These are phyloP conservation scores for Drosophila persimilis DNA, from an alignment of 1,140 invertebrate species.

Conservation along the genomic window DNA sequence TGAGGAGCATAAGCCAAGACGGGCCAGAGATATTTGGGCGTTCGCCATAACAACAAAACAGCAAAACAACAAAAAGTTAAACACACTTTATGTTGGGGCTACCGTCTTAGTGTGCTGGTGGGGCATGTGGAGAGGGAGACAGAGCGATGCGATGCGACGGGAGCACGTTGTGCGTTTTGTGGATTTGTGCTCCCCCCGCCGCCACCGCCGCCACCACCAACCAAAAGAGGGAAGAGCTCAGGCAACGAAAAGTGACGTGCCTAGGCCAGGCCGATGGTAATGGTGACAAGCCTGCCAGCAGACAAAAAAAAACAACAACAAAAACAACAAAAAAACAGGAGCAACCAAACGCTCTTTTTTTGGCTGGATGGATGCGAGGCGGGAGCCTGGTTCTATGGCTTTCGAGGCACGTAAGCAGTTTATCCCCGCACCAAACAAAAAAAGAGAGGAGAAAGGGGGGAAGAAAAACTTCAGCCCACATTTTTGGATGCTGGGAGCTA, in stretches of 20 bases:
- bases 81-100: slow-evolving; percentile 73
- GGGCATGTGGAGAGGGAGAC: slow-evolving; percentile 21
- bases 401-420: slow-evolving; percentile 72
- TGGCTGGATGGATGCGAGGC: slow-evolving; percentile 2
- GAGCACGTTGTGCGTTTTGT: slow-evolving; percentile 34
- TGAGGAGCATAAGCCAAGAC: slow-evolving; percentile 54
- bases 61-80: slow-evolving; percentile 59
- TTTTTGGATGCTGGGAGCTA: slow-evolving; percentile 56
- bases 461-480: slow-evolving; percentile 52
- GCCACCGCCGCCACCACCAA: slow-evolving; percentile 1
- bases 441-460: slow-evolving; percentile 4
- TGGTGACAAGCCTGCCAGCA: slow-evolving; percentile 55
- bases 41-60: slow-evolving; percentile 45
- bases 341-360: slow-evolving; percentile 1
- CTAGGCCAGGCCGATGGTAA: slow-evolving; percentile 46
- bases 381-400: slow-evolving; percentile 14
- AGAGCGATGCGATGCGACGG: not conserved
- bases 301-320: slow-evolving; percentile 34
- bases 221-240: slow-evolving; percentile 50
- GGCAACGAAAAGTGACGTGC: slow-evolving; percentile 73
- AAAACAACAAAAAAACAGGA: slow-evolving; percentile 39
- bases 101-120: slow-evolving; percentile 6
- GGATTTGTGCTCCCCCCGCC: slow-evolving; percentile 50
- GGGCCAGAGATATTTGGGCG: slow-evolving; percentile 63
- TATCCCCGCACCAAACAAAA: slow-evolving; percentile 21